These are phyloP conservation scores for Nephrotoma guestfalica DNA, from an alignment of 2,888 invertebrate genomes.

Conservation along the genomic window DNA sequence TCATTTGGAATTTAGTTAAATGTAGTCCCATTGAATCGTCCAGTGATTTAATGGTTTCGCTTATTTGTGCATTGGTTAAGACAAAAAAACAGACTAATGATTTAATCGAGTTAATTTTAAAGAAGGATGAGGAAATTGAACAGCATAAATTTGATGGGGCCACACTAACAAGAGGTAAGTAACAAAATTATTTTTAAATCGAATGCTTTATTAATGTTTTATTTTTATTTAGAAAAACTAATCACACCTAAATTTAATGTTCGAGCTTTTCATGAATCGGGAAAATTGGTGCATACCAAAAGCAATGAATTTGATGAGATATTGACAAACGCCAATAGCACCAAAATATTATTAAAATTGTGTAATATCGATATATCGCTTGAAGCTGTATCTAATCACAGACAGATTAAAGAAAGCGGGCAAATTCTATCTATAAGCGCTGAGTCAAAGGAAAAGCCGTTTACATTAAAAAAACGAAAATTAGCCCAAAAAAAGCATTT, in stretches of 20 bases:
- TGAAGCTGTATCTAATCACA: neutral
- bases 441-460: neutral
- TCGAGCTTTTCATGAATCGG: neutral
- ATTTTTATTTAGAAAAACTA: neutral
- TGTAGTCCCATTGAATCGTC: constrained; percentile 6
- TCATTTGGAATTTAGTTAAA: constrained; percentile 20
- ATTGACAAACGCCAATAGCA: neutral
- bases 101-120: constrained; percentile 17
- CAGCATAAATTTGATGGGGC: constrained; percentile 24
- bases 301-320: neutral
- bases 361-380: neutral
- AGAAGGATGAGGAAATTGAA: constrained; percentile 25
- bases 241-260: neutral
- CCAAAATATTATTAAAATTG: neutral
- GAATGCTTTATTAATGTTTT: neutral
- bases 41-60: constrained; percentile 15
- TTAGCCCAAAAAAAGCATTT: neutral
- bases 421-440: neutral
- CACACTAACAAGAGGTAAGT: constrained; percentile 20
- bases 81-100: constrained; percentile 16
- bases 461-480: neutral
- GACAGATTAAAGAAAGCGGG: neutral
- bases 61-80: constrained; percentile 15
- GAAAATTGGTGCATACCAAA: neutral
- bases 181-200: neutral